Evolutionary conservation across 2,888 invertebrate species (phyloP), one percentile per base, ranked within the genome.

Genomic region (Idaea dimidiata): DNA sequence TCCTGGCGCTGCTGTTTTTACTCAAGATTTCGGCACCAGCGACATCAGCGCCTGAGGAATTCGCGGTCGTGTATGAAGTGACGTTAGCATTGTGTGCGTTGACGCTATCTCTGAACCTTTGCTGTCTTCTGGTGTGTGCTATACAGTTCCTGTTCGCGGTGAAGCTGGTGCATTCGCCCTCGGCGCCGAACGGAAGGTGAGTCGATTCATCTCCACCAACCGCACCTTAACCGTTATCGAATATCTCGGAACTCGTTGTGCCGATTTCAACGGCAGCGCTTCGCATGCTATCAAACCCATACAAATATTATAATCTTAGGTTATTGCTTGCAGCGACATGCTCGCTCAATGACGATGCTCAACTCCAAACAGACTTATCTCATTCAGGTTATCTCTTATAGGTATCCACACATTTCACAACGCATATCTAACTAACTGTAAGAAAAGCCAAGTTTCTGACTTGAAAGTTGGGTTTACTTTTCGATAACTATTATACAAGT

Each of bases 91-190:
- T 98, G 80, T 97, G 97, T 83, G 97, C 97, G 65, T 94, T 98
- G 80, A 97, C 98, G 68, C 93, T 98, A 61, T 97, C 97, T 33
- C 91, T 98, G 72, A 97, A 98, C 91, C 94, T 98, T 68, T 97
- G 97, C 93, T 98, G 98, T 85, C 94, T 98, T 66, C 94, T 98
- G 75, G 97, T 98, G 79, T 98, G 98, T 94, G 96, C 97, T 76
- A 97, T 98, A 82, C 98, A 98, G 93, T 98, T 97, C 93, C 94
- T 98, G 82, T 98, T 98, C 85, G 97, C 98, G 59, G 97, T 98
- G 73, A 98, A 98, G 93, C 94, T 98, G 86, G 96, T 97, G 80
- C 96, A 97, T 82, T 96, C 97, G 61, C 96, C 96, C 59, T 95
- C 96, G 79, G 96, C 96, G 64, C 96, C 96, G 76, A 96, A 95